Base-by-base conservation (phyloP, 2,797 vertebrate genomes). In the Bryconaethiops microstoma region DNA sequence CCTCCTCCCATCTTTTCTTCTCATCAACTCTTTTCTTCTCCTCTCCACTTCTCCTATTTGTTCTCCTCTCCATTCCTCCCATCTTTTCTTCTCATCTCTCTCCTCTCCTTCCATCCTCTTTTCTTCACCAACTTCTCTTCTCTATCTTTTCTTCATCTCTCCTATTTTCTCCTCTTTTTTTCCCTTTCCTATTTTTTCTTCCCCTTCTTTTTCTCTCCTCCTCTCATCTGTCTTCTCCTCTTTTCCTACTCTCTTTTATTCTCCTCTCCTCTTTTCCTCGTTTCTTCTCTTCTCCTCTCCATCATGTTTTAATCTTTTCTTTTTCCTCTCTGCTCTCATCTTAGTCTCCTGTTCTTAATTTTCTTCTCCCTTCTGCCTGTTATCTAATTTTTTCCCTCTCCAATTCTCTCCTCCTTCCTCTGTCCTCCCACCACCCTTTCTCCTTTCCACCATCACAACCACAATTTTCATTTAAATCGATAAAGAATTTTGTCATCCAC, bases 391-490 rank as follows among this genome's bases (percentile, higher is more conserved):
- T 60, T 59, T 68, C 4, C 25, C 13, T 55, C 42, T 45, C 3
- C 3, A 3, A 1, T 29, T 29, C 29, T 7, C 21, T 10, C 42
- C 42, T 1, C 5, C 42, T 6, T 60, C 17, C 6, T 9, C 57
- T 60, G 42, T 54, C 0, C 12, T 54, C 55, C 55, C 55, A 59
- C n/a, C n/a, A 0, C 1, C 12, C 9, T 21, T 3, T 21, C 25
- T 63, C 60, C 14, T 35, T 35, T 39, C 62, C n/a, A 68, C 10
- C 48, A 19, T 25, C 65, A 29, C n/a, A 17, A 29, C 23, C 17
- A 62, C 57, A n/a, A 17, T 72, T 29, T 62, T 19, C 25, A n/a
- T 59, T 73, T 17, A 73, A 73, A 57, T 73, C 71, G 16, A 59
- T 73, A 59, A 73, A 57, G 19, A 39, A 59, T 73, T 55, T 71